These are phyloP conservation scores for Pachyuromys duprasi DNA, from an alignment of 2,797 vertebrate species.

Conservation along the genomic window DNA sequence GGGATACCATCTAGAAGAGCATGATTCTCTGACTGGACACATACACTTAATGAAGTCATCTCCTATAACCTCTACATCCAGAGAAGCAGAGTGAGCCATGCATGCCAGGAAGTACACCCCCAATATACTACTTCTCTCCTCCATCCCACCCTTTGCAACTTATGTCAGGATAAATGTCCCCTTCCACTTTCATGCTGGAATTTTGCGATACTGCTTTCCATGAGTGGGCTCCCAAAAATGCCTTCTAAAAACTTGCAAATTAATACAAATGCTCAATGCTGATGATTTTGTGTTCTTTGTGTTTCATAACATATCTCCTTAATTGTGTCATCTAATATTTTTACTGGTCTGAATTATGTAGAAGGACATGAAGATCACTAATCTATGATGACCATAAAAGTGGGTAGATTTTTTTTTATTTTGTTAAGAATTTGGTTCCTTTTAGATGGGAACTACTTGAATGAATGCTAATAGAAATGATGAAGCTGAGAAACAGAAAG, in stretches of 20 bases:
- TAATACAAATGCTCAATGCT: background rate
- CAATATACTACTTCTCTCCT: background rate
- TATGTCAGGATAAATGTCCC: background rate
- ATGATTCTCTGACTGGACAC: background rate
- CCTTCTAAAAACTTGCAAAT: background rate
- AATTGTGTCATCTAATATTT: background rate
- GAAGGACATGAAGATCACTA: background rate
- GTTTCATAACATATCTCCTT: background rate
- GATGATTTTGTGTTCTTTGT: background rate
- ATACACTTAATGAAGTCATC: background rate
- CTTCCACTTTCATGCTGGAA: background rate
- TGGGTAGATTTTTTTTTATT: background rate
- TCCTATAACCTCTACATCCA: background rate
- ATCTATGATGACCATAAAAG: background rate
- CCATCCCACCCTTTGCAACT: background rate
- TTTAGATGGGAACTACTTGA: background rate
- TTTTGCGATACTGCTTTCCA: background rate
- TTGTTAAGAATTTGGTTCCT: background rate
- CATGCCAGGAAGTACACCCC: background rate
- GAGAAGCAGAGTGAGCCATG: background rate
- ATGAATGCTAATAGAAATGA: background rate
- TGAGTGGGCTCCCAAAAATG: background rate
- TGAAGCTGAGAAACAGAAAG: background rate
- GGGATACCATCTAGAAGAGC: background rate
- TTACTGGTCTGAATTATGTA: background rate